Conservation (phyloP, 2,888 invertebrate genomes). For the Sphaeridia pumilis region DNA sequence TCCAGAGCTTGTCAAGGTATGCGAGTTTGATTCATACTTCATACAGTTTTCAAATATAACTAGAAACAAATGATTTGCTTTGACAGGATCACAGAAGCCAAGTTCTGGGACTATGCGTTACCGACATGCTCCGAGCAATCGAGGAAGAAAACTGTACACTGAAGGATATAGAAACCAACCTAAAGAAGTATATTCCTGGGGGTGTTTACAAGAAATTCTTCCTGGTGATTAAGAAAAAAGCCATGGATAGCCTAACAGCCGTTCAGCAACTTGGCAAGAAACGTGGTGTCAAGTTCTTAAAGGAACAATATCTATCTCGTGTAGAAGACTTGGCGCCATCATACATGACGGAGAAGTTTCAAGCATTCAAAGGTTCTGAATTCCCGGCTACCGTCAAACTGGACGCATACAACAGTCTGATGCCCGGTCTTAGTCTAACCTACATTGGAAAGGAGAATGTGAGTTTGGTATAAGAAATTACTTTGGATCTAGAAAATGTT, state of each 20-base stretch:
- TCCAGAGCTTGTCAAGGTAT: slow-evolving; percentile 63
- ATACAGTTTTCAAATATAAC: not conserved
- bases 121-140: slow-evolving; percentile 75
- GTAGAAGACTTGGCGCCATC: slow-evolving; percentile 68
- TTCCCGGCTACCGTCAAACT: slow-evolving; percentile 49
- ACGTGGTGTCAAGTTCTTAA: slow-evolving; percentile 57
- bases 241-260: slow-evolving; percentile 52
- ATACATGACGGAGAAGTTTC: slow-evolving; percentile 64
- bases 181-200: slow-evolving; percentile 71
- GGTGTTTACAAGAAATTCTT: slow-evolving; percentile 59
- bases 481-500: not conserved
- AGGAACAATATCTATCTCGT: slow-evolving; percentile 67
- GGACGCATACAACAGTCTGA: slow-evolving; percentile 51
- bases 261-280: slow-evolving; percentile 37
- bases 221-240: slow-evolving; percentile 62
- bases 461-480: slow-evolving; percentile 23
- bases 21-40: not conserved
- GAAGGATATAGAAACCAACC: slow-evolving; percentile 61
- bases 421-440: slow-evolving; percentile 56
- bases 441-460: slow-evolving; percentile 54
- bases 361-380: slow-evolving; percentile 47
- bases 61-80: not conserved
- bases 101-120: slow-evolving; percentile 69
- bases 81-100: slow-evolving; percentile 52
- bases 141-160: slow-evolving; percentile 57